Evolutionary conservation across 2,797 vertebrate species (phyloP).

Genomic region (Poeciliopsis paucimaculata): DNA sequence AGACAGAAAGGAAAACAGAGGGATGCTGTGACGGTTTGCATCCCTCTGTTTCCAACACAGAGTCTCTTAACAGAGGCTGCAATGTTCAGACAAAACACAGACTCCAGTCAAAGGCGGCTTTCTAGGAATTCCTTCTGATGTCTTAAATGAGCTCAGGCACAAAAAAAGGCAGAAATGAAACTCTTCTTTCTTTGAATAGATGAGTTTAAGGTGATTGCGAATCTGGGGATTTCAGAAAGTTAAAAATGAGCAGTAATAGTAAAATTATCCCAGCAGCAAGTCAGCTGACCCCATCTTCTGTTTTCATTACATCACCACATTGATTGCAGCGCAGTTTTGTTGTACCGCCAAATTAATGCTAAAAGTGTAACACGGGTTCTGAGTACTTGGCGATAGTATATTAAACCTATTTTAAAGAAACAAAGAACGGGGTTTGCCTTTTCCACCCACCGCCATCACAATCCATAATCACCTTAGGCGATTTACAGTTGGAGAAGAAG

Average conservation of each 20-base stretch:
- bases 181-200: background rate
- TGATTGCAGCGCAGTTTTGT: constrained; percentile 30
- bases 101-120: constrained; percentile 21
- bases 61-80: constrained; percentile 46
- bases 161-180: background rate
- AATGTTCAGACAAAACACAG: constrained; percentile 51
- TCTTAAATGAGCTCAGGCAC: constrained; percentile 1
- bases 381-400: constrained; percentile 48
- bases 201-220: background rate
- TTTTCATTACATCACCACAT: constrained; percentile 18
- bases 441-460: constrained; percentile 56
- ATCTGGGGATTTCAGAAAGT: background rate
- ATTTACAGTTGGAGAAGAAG: constrained; percentile 63
- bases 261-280: background rate
- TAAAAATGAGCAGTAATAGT: background rate
- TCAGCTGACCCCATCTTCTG: constrained; percentile 12
- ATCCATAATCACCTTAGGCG: constrained; percentile 69
- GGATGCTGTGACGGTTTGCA: constrained; percentile 52
- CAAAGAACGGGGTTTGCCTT: constrained; percentile 62
- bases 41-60: constrained; percentile 42
- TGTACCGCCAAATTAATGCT: constrained; percentile 13
- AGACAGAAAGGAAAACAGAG: constrained; percentile 48
- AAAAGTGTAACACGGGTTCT: constrained; percentile 34
- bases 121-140: constrained; percentile 40
- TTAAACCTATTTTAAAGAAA: constrained; percentile 72